Evolutionary conservation across 2,888 invertebrate genomes (phyloP), one percentile per base, ranked within the genome.

Genomic region (Dorcus parallelipipedus): DNA sequence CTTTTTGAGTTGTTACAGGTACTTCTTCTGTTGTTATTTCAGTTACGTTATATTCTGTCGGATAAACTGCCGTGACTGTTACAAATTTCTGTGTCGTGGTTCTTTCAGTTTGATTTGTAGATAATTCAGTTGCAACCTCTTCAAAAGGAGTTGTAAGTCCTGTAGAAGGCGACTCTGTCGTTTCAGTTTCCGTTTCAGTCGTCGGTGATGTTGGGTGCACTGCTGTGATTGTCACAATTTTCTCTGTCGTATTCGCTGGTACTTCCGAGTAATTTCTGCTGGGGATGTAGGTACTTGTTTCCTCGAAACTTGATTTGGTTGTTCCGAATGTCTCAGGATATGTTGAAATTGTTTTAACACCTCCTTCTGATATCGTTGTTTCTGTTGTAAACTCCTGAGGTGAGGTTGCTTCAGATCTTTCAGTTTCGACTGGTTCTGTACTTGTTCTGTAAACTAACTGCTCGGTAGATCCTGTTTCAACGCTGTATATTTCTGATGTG

Each of bases 121-220:
- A 42, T 9, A 9, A 6, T 1, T 42, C 42, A 42, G 17, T 42
- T 8, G 52, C 23, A 33, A 51, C 14, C 10, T n/a, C 20, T 43
- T 10, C 43, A 43, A 7, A 20, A 41, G 38, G 53, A 23, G 26
- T 55, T 48, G 54, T 54, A 10, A 14, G 20, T 48, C 57, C 51
- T 33, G 49, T 49, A 49, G 23, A 10, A 47, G 26, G 40, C 49
- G 50, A 50, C 23, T 55, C 43, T 40, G 14, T 14, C 1, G 54
- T 56, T 7, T 40, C 47, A 8, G 50, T 26, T 53, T 60, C 59
- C 9, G 49, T 9, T 45, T 20, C 45, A 9, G 49, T 51, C 42
- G 52, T 54, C 26, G 47, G 38, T 51, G 39, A 9, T 10, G 47
- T 40, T 9, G 53, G n/a, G 38, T 10, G 9, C 26, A 33, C 6